phyloP scores from a whole-genome alignment of 30 jellyfish, hydroid and myxozoan species.

The Turritopsis rubra region DNA sequence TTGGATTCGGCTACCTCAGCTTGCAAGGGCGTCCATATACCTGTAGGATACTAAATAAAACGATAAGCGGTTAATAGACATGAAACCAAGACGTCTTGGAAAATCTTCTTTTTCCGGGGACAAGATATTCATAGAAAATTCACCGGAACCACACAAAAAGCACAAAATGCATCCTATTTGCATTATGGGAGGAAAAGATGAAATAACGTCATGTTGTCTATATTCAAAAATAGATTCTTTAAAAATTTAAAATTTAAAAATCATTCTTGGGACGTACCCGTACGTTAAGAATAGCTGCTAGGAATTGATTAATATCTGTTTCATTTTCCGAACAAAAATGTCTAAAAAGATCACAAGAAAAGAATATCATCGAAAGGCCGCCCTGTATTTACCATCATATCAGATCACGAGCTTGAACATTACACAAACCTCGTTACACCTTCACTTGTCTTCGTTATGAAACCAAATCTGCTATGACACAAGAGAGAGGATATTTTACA shows the following conservation, averaged over 20 bases:
- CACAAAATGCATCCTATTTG: no score
- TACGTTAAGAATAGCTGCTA: conserved; percentile 64
- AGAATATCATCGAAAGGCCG: no score
- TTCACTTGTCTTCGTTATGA: conserved; percentile 4
- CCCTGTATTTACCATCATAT: no score
- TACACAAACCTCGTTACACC: conserved; percentile 28
- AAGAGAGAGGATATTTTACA: no score
- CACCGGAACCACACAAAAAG: no score
- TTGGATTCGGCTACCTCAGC: no score
- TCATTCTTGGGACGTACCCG: conserved; percentile 36
- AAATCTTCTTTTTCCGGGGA: no score
- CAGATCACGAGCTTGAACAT: no score
- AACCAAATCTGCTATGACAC: conserved; percentile 13
- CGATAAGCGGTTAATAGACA: not conserved
- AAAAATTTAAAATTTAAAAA: not conserved
- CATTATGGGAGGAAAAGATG: not conserved
- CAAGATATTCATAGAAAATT: not conserved
- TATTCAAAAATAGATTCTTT: not conserved
- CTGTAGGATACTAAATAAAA: conserved; percentile 60
- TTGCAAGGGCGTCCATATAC: conserved; percentile 78
- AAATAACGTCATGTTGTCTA: conserved; percentile 1
- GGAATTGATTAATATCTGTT: conserved; percentile 49
- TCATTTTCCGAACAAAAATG: conserved; percentile 70
- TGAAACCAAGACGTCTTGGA: no score
- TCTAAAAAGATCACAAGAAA: conserved; percentile 23